Conservation (phyloP, 2,888 invertebrate species). For the Drosophila formosana region DNA sequence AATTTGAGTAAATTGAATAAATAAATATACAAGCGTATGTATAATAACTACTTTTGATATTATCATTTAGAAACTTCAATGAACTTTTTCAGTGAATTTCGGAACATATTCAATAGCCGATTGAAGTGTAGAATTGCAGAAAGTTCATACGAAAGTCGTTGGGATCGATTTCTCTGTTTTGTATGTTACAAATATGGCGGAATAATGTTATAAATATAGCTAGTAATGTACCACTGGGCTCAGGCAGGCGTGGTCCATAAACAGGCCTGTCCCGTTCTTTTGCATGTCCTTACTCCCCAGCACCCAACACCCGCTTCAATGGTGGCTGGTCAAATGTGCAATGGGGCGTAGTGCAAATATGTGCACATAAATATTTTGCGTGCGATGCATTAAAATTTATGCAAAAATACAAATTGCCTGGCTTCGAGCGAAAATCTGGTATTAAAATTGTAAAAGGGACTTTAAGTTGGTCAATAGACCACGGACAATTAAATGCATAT, state of each 20-base stretch:
- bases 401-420: slow-evolving; percentile 61
- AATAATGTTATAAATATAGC: slow-evolving; percentile 50
- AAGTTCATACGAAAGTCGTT: slow-evolving; percentile 35
- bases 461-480: slow-evolving; percentile 54
- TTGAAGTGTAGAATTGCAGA: background rate
- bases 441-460: slow-evolving; percentile 48
- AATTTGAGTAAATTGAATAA: too few species aligned
- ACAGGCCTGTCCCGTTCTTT: background rate
- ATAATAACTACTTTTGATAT: too few species aligned
- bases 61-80: too few species aligned
- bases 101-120: too few species aligned
- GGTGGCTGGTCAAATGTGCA: slow-evolving; percentile 60
- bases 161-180: background rate
- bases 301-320: background rate
- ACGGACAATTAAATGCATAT: slow-evolving; percentile 55
- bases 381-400: slow-evolving; percentile 75
- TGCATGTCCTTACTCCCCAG: background rate
- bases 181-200: slow-evolving; percentile 24
- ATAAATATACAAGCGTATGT: too few species aligned
- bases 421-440: slow-evolving; percentile 24
- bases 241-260: slow-evolving; percentile 58
- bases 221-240: slow-evolving; percentile 18
- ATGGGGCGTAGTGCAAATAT: slow-evolving; percentile 72
- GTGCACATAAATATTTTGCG: slow-evolving; percentile 74
- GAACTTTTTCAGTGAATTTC: too few species aligned